Evolutionary conservation across 2,888 invertebrate species (phyloP).

Genomic region (Trichogramma dendrolimi): DNA sequence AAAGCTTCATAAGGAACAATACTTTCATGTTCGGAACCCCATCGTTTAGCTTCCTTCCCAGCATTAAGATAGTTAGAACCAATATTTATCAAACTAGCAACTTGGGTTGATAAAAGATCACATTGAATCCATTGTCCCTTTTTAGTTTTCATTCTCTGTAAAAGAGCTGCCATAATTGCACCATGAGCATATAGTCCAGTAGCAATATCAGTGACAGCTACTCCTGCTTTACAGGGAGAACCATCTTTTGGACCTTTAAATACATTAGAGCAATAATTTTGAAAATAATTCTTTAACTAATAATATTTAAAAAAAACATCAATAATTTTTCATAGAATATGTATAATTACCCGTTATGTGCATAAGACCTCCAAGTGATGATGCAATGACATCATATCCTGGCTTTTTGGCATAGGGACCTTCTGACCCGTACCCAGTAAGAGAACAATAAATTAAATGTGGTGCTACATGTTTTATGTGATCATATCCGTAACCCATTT

Average conservation of each 20-base stretch:
- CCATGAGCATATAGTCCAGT: constrained; percentile 94
- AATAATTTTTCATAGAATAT: neutral
- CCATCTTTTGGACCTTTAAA: constrained; percentile 69
- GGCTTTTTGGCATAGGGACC: constrained; percentile 84
- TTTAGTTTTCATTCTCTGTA: constrained; percentile 72
- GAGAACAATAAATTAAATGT: constrained; percentile 83
- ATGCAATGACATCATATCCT: constrained; percentile 96
- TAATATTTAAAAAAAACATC: neutral
- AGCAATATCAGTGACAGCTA: constrained; percentile 87
- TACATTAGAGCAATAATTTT: neutral
- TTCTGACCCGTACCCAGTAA: constrained; percentile 84
- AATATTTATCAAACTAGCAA: constrained; percentile 82
- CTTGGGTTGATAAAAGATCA: constrained; percentile 87
- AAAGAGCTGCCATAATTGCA: constrained; percentile 85
- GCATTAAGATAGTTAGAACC: constrained; percentile 87
- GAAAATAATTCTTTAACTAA: neutral
- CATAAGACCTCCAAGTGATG: constrained; percentile 85
- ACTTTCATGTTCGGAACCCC: constrained; percentile 92
- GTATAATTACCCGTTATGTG: constrained; percentile 63
- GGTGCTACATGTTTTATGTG: constrained; percentile 68
- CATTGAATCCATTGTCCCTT: constrained; percentile 90
- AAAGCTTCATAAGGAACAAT: constrained; percentile 94
- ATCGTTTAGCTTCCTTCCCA: constrained; percentile 69
- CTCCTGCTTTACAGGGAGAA: constrained; percentile 85
- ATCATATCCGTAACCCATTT: constrained; percentile 76